phyloP scores from a whole-genome alignment of 1,140 invertebrate genomes.

The Helicoverpa armigera region DNA sequence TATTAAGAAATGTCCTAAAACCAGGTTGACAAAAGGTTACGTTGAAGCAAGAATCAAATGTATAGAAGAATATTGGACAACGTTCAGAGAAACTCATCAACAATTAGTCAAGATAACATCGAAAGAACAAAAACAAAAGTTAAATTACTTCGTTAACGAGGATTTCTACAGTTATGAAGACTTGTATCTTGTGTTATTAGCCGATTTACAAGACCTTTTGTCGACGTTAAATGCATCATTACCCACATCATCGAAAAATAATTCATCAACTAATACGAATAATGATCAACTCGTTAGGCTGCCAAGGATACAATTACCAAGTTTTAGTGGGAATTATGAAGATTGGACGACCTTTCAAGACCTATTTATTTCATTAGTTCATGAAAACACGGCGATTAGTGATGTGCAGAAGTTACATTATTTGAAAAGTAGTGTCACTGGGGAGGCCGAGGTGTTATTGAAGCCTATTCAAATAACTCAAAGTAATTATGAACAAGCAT shows the following conservation, averaged over 20 bases:
- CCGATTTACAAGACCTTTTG: too few species aligned
- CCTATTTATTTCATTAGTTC: too few species aligned
- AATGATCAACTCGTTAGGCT: not conserved
- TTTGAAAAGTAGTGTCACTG: constrained; percentile 20
- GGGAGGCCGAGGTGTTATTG: not conserved
- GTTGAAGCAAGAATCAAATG: constrained; percentile 44
- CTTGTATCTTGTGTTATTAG: constrained; percentile 20
- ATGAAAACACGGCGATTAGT: too few species aligned
- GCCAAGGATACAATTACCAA: constrained; percentile 8
- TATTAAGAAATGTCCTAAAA: too few species aligned
- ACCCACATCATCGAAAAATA: not conserved
- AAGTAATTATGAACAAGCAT: constrained; percentile 8
- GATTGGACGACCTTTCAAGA: too few species aligned
- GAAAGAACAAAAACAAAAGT: constrained; percentile 6
- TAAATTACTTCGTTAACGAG: constrained; percentile 52
- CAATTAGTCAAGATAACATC: constrained; percentile 49
- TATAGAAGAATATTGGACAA: constrained; percentile 52
- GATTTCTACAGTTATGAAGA: constrained; percentile 50
- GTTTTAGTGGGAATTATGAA: constrained; percentile 8
- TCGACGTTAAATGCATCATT: too few species aligned
- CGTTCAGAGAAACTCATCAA: constrained; percentile 35
- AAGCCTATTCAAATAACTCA: constrained; percentile 11
- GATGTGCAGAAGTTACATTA: constrained; percentile 2
- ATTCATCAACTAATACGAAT: not conserved
- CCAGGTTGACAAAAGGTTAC: constrained; percentile 6